Percentiles rank a stretch among this genome's conserved stretches.
These are phyloP conservation scores for Hycleus phaleratus DNA, from an alignment of 1,140 invertebrate genomes.

Conservation along the genomic window DNA sequence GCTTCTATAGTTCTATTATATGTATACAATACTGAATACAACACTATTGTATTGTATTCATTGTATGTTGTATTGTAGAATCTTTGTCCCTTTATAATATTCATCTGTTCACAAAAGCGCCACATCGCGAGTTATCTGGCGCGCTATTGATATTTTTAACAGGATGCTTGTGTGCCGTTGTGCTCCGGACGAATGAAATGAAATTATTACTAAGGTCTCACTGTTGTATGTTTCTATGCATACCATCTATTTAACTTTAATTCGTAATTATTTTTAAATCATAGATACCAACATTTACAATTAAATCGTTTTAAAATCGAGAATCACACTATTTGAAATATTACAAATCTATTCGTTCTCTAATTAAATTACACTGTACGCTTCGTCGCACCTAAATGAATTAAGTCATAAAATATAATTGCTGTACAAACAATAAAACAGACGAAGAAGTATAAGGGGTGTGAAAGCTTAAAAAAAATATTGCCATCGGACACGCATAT, in stretches of 20 bases:
- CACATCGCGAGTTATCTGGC: constrained; percentile 40
- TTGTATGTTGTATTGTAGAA: constrained; percentile 37
- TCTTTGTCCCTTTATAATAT: constrained; percentile 43
- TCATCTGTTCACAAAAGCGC: constrained; percentile 40
- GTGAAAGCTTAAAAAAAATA: background rate
- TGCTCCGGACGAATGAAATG: background rate
- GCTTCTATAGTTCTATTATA: constrained; percentile 43
- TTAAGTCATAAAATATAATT: constrained; percentile 23
- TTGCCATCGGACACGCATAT: constrained; percentile 4
- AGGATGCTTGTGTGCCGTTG: constrained; percentile 17
- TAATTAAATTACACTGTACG: constrained; percentile 14
- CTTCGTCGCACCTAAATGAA: constrained; percentile 13
- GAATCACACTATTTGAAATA: no score
- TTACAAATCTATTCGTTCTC: background rate
- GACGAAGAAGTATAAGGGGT: no score
- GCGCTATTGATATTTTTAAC: constrained; percentile 40
- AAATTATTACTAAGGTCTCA: no score
- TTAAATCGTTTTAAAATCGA: no score
- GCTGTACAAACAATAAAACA: constrained; percentile 9
- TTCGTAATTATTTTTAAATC: no score
- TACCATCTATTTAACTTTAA: background rate
- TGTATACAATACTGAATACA: constrained; percentile 39
- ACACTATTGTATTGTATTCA: constrained; percentile 40
- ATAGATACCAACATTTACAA: no score
- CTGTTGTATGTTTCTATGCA: no score